A percentile compares a stretch with the other conserved stretches of the same genome.
Conservation (phyloP, 2,113 vertebrate species). For the Paramisgurnus dabryanus region DNA sequence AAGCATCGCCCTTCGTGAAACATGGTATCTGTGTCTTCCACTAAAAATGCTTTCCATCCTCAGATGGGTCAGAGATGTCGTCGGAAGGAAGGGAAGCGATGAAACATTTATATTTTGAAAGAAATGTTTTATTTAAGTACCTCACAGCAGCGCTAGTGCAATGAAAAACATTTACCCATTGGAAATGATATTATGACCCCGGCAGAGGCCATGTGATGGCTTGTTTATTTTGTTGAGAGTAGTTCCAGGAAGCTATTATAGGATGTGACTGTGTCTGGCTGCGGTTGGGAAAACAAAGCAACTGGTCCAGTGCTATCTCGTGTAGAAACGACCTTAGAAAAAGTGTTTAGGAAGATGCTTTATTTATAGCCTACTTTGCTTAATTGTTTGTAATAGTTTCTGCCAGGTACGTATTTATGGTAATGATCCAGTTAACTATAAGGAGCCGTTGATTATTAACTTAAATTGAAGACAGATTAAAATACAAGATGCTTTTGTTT, state of each 20-base stretch:
- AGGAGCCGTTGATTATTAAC: slow-evolving; percentile 14
- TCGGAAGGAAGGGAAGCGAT: slow-evolving; percentile 34
- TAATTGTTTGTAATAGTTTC: neutral
- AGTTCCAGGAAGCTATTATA: slow-evolving; percentile 38
- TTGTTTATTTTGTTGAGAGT: slow-evolving; percentile 51
- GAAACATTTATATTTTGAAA: slow-evolving; percentile 56
- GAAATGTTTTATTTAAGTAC: slow-evolving; percentile 58
- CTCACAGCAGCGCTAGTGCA: slow-evolving; percentile 42
- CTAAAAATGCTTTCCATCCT: slow-evolving; percentile 34
- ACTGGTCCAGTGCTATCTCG: slow-evolving; percentile 2
- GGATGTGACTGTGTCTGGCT: slow-evolving; percentile 25
- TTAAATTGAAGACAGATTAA: slow-evolving; percentile 1
- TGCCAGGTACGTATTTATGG: slow-evolving; percentile 9
- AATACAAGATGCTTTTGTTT: slow-evolving; percentile 18
- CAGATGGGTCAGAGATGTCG: slow-evolving; percentile 25
- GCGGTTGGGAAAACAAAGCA: slow-evolving; percentile 1
- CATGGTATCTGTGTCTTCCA: slow-evolving; percentile 33
- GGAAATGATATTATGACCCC: slow-evolving; percentile 50
- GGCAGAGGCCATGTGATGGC: slow-evolving; percentile 26
- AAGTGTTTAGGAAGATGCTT: neutral
- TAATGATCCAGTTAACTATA: slow-evolving; percentile 26
- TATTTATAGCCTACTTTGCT: too few species aligned
- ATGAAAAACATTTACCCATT: slow-evolving; percentile 50
- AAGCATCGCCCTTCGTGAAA: slow-evolving; percentile 6
- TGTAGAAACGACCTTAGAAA: neutral